Evolutionary conservation across 2,888 invertebrate genomes (phyloP).

Genomic region (Harmothoe impar): DNA sequence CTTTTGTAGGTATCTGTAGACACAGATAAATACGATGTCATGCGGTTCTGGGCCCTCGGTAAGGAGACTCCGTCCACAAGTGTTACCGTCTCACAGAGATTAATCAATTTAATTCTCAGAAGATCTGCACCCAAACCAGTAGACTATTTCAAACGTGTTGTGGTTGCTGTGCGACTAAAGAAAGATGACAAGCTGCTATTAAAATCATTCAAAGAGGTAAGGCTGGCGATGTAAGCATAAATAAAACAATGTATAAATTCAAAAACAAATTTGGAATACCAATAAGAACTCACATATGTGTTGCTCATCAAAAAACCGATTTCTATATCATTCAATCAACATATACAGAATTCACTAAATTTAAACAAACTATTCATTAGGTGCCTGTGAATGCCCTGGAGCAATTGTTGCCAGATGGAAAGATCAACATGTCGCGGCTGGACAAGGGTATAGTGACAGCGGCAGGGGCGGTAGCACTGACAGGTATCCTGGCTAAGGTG

Average conservation of each 20-base stretch:
- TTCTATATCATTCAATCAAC: no score
- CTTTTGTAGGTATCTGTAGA: slow-evolving; percentile 79
- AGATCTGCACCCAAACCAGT: slow-evolving; percentile 67
- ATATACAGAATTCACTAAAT: no score
- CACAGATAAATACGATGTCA: slow-evolving; percentile 78
- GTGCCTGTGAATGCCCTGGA: slow-evolving; percentile 79
- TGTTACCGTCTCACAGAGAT: slow-evolving; percentile 70
- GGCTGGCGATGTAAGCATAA: neutral
- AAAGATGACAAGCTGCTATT: slow-evolving; percentile 81
- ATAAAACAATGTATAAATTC: no score
- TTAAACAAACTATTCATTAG: neutral
- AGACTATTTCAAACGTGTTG: slow-evolving; percentile 81
- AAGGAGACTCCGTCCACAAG: slow-evolving; percentile 72
- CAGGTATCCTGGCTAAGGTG: slow-evolving; percentile 78
- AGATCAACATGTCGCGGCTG: slow-evolving; percentile 75
- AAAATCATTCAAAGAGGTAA: slow-evolving; percentile 81
- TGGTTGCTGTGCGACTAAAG: slow-evolving; percentile 81
- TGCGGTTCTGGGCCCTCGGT: slow-evolving; percentile 82
- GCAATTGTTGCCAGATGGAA: slow-evolving; percentile 81
- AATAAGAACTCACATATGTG: no score
- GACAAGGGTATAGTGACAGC: slow-evolving; percentile 77
- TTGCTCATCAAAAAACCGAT: no score
- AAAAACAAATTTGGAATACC: neutral
- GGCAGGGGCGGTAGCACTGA: slow-evolving; percentile 72
- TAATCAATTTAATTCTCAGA: slow-evolving; percentile 65